Percentiles rank a stretch among this genome's conserved stretches.
Conservation (phyloP, 2,113 vertebrate genomes). For the Cervus canadensis region DNA sequence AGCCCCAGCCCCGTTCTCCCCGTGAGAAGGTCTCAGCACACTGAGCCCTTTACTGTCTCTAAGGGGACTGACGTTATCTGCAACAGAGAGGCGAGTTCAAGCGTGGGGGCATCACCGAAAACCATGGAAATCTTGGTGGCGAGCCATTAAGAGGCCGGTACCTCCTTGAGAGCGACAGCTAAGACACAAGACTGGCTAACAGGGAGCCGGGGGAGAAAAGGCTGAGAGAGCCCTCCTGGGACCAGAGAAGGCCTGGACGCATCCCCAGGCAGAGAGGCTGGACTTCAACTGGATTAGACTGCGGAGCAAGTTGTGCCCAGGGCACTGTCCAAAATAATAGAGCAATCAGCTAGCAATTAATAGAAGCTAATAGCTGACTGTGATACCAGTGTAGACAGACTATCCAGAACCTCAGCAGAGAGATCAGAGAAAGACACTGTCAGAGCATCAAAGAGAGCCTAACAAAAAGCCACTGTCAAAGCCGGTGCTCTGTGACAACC, state of each 20-base stretch:
- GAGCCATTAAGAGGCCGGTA: background rate
- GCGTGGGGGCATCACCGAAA: background rate
- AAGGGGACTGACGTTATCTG: background rate
- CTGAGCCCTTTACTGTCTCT: background rate
- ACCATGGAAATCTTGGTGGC: background rate
- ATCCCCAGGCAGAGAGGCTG: background rate
- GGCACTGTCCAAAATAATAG: background rate
- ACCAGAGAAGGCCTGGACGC: background rate
- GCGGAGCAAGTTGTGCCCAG: background rate
- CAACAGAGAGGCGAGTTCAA: background rate
- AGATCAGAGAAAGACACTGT: background rate
- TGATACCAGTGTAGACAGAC: background rate
- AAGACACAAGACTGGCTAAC: background rate
- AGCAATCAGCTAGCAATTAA: background rate
- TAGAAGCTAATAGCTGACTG: background rate
- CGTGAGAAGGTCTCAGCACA: background rate
- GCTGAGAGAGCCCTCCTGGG: background rate
- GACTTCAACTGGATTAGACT: background rate
- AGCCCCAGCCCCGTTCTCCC: background rate
- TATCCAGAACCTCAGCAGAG: background rate
- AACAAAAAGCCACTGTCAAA: background rate
- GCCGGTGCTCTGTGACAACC: background rate
- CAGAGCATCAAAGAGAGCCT: background rate
- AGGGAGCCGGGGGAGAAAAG: background rate
- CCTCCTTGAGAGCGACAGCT: background rate